Conservation (phyloP, 1,140 invertebrate genomes). For the Onthophagus taurus region DNA sequence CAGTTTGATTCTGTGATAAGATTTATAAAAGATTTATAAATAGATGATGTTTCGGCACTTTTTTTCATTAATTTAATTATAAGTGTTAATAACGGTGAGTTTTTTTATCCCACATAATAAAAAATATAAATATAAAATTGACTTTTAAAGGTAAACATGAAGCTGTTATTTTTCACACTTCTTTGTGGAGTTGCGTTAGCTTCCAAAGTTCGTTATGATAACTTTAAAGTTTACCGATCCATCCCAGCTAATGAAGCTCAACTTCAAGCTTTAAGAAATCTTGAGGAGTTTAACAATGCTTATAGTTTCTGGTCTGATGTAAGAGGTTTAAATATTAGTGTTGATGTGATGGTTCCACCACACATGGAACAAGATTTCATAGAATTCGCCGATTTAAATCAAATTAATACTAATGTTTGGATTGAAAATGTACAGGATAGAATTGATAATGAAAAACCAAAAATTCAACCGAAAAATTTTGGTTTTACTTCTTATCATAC, state of each 20-base stretch:
- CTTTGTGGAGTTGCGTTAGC: background rate
- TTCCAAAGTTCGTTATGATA: slow-evolving; percentile 18
- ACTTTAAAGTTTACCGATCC: slow-evolving; percentile 25
- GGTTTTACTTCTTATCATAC: slow-evolving; percentile 2
- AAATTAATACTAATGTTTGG: slow-evolving; percentile 27
- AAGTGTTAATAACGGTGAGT: too few species aligned
- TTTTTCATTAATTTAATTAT: too few species aligned
- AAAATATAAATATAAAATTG: too few species aligned
- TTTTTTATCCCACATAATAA: too few species aligned
- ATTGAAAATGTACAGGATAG: slow-evolving; percentile 35
- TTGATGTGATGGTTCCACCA: slow-evolving; percentile 37
- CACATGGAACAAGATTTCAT: slow-evolving; percentile 23
- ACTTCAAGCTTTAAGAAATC: slow-evolving; percentile 16
- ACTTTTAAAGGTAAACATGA: too few species aligned
- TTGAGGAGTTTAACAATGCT: slow-evolving; percentile 16
- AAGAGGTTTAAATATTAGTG: slow-evolving; percentile 13
- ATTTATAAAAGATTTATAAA: too few species aligned
- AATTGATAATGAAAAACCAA: slow-evolving; percentile 25
- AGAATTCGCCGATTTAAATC: slow-evolving; percentile 13
- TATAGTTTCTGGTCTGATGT: slow-evolving; percentile 25
- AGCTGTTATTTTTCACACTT: too few species aligned
- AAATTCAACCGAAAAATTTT: background rate
- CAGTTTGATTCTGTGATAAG: too few species aligned
- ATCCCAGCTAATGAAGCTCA: slow-evolving; percentile 18
- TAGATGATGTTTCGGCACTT: too few species aligned